These are phyloP conservation scores for Pristionchus maxplancki DNA, from an alignment of 2,888 invertebrate species.

Conservation along the genomic window DNA sequence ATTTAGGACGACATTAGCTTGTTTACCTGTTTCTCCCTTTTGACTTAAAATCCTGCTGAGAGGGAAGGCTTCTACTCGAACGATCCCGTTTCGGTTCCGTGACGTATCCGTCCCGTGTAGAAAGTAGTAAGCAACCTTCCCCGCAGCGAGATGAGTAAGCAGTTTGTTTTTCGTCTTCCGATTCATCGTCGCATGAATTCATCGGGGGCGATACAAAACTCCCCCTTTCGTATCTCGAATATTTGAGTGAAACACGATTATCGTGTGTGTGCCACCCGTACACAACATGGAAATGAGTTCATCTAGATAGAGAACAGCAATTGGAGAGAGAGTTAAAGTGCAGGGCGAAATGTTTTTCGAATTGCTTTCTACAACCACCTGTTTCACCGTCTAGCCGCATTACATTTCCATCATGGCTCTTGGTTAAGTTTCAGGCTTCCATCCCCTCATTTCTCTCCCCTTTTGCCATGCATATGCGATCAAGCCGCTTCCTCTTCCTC, in stretches of 20 bases:
- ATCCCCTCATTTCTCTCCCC: neutral
- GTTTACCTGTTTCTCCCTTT: too few species aligned
- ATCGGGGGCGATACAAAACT: neutral
- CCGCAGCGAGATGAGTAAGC: neutral
- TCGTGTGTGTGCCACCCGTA: neutral
- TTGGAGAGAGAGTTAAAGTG: neutral
- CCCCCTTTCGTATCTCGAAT: neutral
- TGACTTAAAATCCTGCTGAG: too few species aligned
- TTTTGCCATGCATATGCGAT: neutral
- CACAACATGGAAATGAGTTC: neutral
- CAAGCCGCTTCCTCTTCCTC: neutral
- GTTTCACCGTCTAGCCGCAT: neutral
- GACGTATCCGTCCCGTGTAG: too few species aligned
- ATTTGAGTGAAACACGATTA: constrained; percentile 16
- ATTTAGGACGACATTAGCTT: too few species aligned
- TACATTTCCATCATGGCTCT: neutral
- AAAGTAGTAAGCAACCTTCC: neutral
- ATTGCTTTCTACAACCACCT: neutral
- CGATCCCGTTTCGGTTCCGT: too few species aligned
- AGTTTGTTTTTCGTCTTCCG: neutral
- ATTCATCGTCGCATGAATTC: too few species aligned
- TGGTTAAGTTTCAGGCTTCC: neutral
- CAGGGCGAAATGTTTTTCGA: neutral
- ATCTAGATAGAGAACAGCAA: neutral
- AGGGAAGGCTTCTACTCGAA: too few species aligned